A percentile compares a stretch with the other conserved stretches of the same genome.
Evolutionary conservation across 2,797 vertebrate species (phyloP).

Genomic region (Mastacembelus armatus): DNA sequence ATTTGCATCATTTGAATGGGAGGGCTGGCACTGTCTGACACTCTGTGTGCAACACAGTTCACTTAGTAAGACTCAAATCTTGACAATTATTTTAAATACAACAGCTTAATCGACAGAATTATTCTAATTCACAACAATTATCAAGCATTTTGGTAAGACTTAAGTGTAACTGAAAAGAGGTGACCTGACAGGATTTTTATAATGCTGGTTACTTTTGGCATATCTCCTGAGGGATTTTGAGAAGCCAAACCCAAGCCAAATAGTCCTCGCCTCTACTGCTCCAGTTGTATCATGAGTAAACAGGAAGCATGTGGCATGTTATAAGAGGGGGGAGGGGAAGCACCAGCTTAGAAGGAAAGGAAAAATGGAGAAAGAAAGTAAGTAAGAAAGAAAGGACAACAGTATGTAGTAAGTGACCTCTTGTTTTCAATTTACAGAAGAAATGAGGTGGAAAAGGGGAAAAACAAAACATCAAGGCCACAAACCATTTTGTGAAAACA

Average conservation of each 20-base stretch:
- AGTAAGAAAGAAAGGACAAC: conserved; percentile 23
- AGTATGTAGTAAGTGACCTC: no score
- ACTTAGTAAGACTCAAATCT: conserved; percentile 10
- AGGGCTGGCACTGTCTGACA: conserved; percentile 5
- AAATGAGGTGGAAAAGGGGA: conserved; percentile 15
- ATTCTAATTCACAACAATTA: neutral
- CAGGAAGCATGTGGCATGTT: conserved; percentile 81
- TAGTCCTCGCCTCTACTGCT: conserved; percentile 61
- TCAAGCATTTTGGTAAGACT: neutral
- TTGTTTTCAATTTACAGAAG: neutral
- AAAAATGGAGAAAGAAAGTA: conserved; percentile 17
- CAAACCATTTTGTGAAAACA: conserved; percentile 20
- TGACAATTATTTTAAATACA: conserved; percentile 13
- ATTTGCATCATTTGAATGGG: conserved; percentile 52
- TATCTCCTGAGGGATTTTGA: conserved; percentile 37
- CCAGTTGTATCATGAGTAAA: conserved; percentile 82
- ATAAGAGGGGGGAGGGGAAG: conserved; percentile 64
- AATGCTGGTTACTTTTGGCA: conserved; percentile 8
- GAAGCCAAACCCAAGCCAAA: conserved; percentile 56
- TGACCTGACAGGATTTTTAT: conserved; percentile 7
- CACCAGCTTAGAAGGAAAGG: conserved; percentile 21
- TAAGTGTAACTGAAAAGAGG: neutral
- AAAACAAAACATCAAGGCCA: conserved; percentile 7
- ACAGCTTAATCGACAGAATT: conserved; percentile 17
- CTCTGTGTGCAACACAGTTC: conserved; percentile 8